phyloP scores from a whole-genome alignment of 1,140 invertebrate genomes.

The Tetramorium parvispinum region DNA sequence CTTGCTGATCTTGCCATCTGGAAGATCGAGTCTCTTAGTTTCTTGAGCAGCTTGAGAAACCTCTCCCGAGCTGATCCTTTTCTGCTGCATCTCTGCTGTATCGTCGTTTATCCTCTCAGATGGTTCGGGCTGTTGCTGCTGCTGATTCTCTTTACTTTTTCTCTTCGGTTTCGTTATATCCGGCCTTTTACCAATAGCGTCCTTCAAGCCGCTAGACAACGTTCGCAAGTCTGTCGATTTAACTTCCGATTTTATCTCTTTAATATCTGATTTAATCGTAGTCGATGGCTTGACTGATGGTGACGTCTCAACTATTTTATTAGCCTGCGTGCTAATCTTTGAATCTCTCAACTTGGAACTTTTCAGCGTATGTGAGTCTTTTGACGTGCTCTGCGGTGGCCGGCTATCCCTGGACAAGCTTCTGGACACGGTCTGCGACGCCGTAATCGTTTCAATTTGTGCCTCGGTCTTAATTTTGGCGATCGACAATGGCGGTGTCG shows the following conservation, averaged over 20 bases:
- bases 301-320: slow-evolving; percentile 37
- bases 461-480: slow-evolving; percentile 79
- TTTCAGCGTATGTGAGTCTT: slow-evolving; percentile 71
- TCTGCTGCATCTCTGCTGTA: background rate
- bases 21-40: slow-evolving; percentile 42
- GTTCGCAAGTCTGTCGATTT: slow-evolving; percentile 60
- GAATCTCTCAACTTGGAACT: slow-evolving; percentile 62
- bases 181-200: slow-evolving; percentile 73
- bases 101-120: slow-evolving; percentile 49
- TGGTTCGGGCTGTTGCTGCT: slow-evolving; percentile 46
- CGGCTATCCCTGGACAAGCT: slow-evolving; percentile 62
- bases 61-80: slow-evolving; percentile 2
- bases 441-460: slow-evolving; percentile 74
- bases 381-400: slow-evolving; percentile 71
- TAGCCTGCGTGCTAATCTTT: slow-evolving; percentile 58
- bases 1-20: slow-evolving; percentile 56
- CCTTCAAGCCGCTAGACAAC: slow-evolving; percentile 76
- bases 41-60: background rate
- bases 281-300: background rate
- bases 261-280: slow-evolving; percentile 9
- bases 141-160: slow-evolving; percentile 75
- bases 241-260: slow-evolving; percentile 21
- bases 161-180: slow-evolving; percentile 80
- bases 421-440: slow-evolving; percentile 10
- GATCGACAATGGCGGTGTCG: slow-evolving; percentile 52